A percentile compares a stretch with the other conserved stretches of the same genome.
phyloP scores from a whole-genome alignment of 2,113 vertebrate species.

The Epinephelus cyanopodus region DNA sequence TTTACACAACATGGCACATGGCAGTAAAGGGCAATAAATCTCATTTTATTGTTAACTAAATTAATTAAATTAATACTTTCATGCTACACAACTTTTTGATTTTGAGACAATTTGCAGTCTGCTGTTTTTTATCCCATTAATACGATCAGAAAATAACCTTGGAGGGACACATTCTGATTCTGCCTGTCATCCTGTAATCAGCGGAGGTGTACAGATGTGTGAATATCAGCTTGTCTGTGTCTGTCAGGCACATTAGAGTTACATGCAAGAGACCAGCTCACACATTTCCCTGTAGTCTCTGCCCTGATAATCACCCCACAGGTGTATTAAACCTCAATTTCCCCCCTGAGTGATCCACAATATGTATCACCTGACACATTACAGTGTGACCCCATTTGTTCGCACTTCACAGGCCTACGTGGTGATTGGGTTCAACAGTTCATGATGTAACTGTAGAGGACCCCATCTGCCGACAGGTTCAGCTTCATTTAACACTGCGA shows the following conservation, averaged over 20 bases:
- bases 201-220: constrained; percentile 9
- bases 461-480: constrained; percentile 73
- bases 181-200: constrained; percentile 13
- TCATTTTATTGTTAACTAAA: too few species aligned
- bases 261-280: constrained; percentile 30
- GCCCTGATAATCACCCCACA: constrained; percentile 60
- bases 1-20: too few species aligned
- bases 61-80: too few species aligned
- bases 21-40: too few species aligned
- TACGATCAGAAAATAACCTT: background rate
- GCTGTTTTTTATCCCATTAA: background rate
- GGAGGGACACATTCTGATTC: background rate
- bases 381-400: constrained; percentile 68
- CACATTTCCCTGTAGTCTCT: constrained; percentile 15
- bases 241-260: constrained; percentile 12
- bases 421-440: constrained; percentile 82
- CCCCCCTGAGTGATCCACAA: constrained; percentile 48
- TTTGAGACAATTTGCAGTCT: background rate
- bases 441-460: constrained; percentile 67
- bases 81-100: too few species aligned
- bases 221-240: background rate
- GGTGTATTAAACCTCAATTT: constrained; percentile 70
- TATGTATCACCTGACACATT: constrained; percentile 67
- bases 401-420: constrained; percentile 48
- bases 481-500: constrained; percentile 69